Base-by-base conservation (phyloP, 2,888 invertebrate genomes). In the Griposia aprilina region DNA sequence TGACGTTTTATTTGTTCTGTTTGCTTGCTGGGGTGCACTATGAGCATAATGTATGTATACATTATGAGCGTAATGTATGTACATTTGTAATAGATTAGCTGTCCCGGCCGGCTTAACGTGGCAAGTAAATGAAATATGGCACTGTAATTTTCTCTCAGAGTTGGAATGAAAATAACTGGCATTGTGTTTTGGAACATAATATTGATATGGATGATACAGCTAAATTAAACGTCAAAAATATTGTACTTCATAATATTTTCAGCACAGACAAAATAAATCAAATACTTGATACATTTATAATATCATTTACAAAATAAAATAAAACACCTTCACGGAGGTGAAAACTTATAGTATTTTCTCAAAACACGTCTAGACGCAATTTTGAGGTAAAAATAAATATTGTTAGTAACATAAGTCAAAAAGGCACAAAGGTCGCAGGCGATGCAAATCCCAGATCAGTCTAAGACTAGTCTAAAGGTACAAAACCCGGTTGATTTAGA, bases 61-160 rank as follows among this genome's bases (percentile, higher is more conserved):
- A 73, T 77, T 60, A 73, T 50, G 74, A 80, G 60, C 55, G 68
- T 57, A 79, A 76, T 68, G 66, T 76, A 83, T 68, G 74, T 82
- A 78, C 78, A 76, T 75, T 81, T 67, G 79, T 83, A 79, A 85
- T 79, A 85, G 77, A 82, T 85, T 82, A 84, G 85, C 75, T 78
- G 75, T 74, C 77, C 62, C 68, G 41, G 65, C 45, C 41, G 70
- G 75, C 74, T 78, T 59, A 74, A 60, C 74, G 59, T 78, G 72
- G 48, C 76, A 76, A 67, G 63, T 30, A 76, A 84, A 81, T 87
- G 79, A 83, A 79, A 83, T 80, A 84, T 72, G 41, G 50, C 70
- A 7, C 52, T 48, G 72, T 78, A 55, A 78, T 81, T 41, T 77
- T 78, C 65, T 72, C 63, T 48, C 45, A 17, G 62, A 65, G 52